Conservation (phyloP, 2,113 vertebrate species). For the Lophochroa leadbeateri region DNA sequence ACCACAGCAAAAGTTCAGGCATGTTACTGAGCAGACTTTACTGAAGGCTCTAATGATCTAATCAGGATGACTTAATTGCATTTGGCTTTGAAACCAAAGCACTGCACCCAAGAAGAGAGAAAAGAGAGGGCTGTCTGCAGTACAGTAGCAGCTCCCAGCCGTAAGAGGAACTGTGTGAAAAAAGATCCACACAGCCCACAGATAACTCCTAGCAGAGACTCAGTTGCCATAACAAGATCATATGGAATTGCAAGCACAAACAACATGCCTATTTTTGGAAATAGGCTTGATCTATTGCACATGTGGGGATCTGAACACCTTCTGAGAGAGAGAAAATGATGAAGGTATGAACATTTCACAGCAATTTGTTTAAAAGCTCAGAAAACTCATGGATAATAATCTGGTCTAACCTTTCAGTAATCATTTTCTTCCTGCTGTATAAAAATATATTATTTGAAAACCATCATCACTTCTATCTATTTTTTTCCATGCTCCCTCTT, state of each 20-base stretch:
- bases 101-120: background rate
- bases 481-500: background rate
- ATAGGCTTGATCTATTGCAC: background rate
- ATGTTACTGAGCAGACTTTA: slow-evolving; percentile 48
- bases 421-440: background rate
- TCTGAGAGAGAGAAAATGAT: background rate
- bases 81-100: slow-evolving; percentile 44
- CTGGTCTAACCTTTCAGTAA: slow-evolving; percentile 36
- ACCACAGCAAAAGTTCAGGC: slow-evolving; percentile 49
- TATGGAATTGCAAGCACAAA: slow-evolving; percentile 28
- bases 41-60: slow-evolving; percentile 56
- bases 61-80: slow-evolving; percentile 46
- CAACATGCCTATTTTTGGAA: slow-evolving; percentile 5
- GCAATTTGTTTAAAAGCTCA: slow-evolving; percentile 49
- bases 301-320: slow-evolving; percentile 8
- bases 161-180: background rate
- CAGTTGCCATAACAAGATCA: slow-evolving; percentile 25
- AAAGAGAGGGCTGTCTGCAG: background rate
- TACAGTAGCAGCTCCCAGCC: slow-evolving; percentile 13
- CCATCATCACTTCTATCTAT: background rate
- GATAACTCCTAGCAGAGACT: background rate
- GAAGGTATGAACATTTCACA: slow-evolving; percentile 18
- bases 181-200: background rate
- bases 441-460: slow-evolving; percentile 18
- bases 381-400: slow-evolving; percentile 49